Evolutionary conservation across 2,113 vertebrate species (phyloP), one percentile per base, ranked within the genome.

Genomic region (Ptyas mucosa): DNA sequence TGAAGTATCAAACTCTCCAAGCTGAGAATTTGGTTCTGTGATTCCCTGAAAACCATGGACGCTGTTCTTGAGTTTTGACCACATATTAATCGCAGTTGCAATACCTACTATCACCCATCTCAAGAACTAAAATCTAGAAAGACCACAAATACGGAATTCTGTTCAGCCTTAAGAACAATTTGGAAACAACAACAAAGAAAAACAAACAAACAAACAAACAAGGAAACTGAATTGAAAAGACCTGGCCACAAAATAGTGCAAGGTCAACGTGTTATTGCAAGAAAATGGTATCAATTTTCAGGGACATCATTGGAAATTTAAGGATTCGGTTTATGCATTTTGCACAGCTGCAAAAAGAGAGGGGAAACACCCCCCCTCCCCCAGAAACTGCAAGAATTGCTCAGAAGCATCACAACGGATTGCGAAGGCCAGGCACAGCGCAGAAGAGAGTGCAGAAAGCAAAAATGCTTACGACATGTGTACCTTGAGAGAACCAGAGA

Each of bases 401-500:
- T 69, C 14, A 15, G 46, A 14, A 49, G 43, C 52, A 39, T 57
- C 54, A 24, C 2, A 26, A 26, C 15, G 1, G 7, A 87, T 24
- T 53, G 12, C 34, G 7, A 53, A n/a, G 64, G n/a, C 29, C 2
- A 11, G 0, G 24, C 26, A 34, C 6, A 46, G 23, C 12, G 26
- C 11, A 85, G 15, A 21, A 1, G 86, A 81, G n/a, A 1, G 0
- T 1, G 46, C 49, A 89, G 0, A 20, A 18, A 57, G 10, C 5
- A 49, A n/a, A 1, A 9, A 14, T 8, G 21, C n/a, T 6, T 0
- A 9, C 14, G n/a, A 61, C 14, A 24, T 3, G 15, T 4, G 92
- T 98, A 98, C 98, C 98, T 98, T 98, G 86, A 98, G 97, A 29
- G 98, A 95, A 85, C 96, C 92, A 18, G 97, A 89, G n/a, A 96